Percentiles rank a stretch among this genome's conserved stretches.
Conservation (phyloP, 2,113 vertebrate genomes). For the Sialia sialis region DNA sequence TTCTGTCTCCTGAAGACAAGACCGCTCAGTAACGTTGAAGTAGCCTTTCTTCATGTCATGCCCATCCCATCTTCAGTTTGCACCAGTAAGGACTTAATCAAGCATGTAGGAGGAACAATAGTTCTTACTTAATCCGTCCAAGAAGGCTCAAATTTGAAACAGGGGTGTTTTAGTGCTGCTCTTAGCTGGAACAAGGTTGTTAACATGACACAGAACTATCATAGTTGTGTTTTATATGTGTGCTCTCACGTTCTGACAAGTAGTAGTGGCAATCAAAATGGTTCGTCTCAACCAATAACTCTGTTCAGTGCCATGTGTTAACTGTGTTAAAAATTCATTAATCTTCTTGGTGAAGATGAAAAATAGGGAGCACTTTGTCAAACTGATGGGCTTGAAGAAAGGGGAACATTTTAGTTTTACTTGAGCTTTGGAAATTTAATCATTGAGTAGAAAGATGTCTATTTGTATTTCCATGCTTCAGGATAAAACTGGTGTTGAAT, state of each 20-base stretch:
- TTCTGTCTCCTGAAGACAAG: background rate
- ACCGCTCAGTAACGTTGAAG: background rate
- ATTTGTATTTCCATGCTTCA: background rate
- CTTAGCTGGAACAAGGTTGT: background rate
- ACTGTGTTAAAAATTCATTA: background rate
- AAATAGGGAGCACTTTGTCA: background rate
- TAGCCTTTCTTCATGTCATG: background rate
- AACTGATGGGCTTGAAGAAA: background rate
- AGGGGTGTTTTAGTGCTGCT: background rate
- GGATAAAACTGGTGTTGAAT: background rate
- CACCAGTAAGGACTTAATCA: conserved; percentile 4
- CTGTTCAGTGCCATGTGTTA: background rate
- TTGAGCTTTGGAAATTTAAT: background rate
- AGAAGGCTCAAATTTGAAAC: background rate
- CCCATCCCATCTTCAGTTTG: background rate
- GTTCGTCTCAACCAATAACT: background rate
- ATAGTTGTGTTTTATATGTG: background rate
- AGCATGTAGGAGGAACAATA: background rate
- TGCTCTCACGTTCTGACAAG: background rate
- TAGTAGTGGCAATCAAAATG: background rate
- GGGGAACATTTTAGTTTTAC: background rate
- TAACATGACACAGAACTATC: background rate
- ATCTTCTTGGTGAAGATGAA: background rate
- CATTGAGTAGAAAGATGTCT: background rate
- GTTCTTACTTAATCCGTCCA: background rate